Conservation (phyloP, 1,140 invertebrate genomes). For the Acromyrmex heyeri region DNA sequence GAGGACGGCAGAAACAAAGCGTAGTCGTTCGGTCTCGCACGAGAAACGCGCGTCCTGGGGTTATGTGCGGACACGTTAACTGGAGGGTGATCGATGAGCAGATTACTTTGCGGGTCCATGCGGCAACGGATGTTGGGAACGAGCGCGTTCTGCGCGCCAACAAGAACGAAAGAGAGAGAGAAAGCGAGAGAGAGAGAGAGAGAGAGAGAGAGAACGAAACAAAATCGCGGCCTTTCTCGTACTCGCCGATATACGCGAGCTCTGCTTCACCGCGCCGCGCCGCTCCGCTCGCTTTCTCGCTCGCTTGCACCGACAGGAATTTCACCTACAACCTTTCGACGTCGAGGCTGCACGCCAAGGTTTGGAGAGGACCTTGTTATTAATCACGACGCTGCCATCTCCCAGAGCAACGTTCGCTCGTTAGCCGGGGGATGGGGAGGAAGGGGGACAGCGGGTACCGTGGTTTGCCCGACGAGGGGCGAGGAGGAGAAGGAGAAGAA, state of each 20-base stretch:
- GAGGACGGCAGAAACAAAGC: slow-evolving; percentile 48
- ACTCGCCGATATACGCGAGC: slow-evolving; percentile 48
- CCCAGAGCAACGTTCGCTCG: slow-evolving; percentile 82
- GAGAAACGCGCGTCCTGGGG: slow-evolving; percentile 51
- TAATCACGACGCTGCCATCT: slow-evolving; percentile 85
- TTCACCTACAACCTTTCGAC: slow-evolving; percentile 75
- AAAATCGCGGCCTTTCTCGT: slow-evolving; percentile 56
- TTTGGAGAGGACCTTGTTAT: slow-evolving; percentile 83
- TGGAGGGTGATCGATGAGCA: slow-evolving; percentile 70
- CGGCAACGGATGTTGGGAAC: slow-evolving; percentile 64
- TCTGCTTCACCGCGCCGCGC: slow-evolving; percentile 35
- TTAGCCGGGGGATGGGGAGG: slow-evolving; percentile 77
- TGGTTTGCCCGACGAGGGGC: slow-evolving; percentile 27
- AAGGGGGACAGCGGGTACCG: slow-evolving; percentile 26
- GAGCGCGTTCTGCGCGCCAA: slow-evolving; percentile 30
- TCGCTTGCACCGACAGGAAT: slow-evolving; percentile 65
- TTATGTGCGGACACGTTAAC: slow-evolving; percentile 70
- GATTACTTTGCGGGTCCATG: slow-evolving; percentile 63
- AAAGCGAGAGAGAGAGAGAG: slow-evolving; percentile 14
- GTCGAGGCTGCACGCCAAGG: slow-evolving; percentile 70
- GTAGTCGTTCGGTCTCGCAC: slow-evolving; percentile 41
- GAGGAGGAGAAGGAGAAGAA: slow-evolving; percentile 25
- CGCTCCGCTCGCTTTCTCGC: slow-evolving; percentile 37
- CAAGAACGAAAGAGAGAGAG: neutral
- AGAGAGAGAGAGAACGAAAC: neutral